phyloP scores from a whole-genome alignment of 2,888 invertebrate species.

The Gisinianus flammeolus region DNA sequence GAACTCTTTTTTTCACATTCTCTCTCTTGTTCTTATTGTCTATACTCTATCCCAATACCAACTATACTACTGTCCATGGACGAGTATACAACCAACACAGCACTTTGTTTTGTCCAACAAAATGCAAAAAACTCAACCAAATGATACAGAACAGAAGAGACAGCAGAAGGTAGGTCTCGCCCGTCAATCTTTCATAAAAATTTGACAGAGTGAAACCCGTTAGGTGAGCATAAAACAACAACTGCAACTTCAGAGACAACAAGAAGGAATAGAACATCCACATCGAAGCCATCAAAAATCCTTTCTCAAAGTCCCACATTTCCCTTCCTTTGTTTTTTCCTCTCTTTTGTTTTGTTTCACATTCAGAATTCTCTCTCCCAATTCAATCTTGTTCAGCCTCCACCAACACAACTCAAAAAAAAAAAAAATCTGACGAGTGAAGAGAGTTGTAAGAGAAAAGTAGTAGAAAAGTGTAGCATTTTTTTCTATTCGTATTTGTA shows the following conservation, averaged over 20 bases:
- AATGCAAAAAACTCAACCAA: background rate
- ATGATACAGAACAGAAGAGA: background rate
- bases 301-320: background rate
- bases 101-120: background rate
- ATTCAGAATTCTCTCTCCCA: background rate
- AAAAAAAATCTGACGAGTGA: background rate
- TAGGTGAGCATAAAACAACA: constrained; percentile 4
- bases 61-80: background rate
- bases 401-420: background rate
- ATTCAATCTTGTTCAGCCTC: background rate
- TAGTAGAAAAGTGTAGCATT: background rate
- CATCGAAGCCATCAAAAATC: background rate
- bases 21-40: too few species aligned
- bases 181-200: constrained; percentile 22
- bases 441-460: background rate
- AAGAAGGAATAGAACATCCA: background rate
- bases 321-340: background rate
- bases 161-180: background rate
- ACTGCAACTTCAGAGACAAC: background rate
- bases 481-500: background rate
- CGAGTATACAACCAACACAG: background rate
- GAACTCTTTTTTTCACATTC: too few species aligned
- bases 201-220: constrained; percentile 6
- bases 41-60: too few species aligned
- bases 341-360: background rate